These are phyloP conservation scores for Tenthredo livida DNA, from an alignment of 2,888 invertebrate genomes.

Conservation along the genomic window DNA sequence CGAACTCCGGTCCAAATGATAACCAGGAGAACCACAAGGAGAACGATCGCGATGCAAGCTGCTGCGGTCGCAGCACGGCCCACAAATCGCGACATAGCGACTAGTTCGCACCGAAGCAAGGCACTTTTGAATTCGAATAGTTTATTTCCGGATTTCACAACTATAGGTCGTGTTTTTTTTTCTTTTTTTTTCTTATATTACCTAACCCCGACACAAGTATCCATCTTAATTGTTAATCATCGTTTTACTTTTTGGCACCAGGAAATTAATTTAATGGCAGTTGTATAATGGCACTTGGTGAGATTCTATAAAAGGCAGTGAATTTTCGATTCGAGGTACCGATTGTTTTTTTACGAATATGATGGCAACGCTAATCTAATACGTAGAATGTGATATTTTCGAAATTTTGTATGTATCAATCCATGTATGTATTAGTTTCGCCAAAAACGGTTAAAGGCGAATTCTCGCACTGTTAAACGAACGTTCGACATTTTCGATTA, in stretches of 20 bases:
- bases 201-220: background rate
- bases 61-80: slow-evolving; percentile 64
- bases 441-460: slow-evolving; percentile 7
- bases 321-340: background rate
- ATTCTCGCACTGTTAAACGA: slow-evolving; percentile 13
- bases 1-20: slow-evolving; percentile 65
- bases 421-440: background rate
- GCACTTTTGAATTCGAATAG: background rate
- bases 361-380: background rate
- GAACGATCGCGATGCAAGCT: slow-evolving; percentile 63
- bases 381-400: background rate
- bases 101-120: background rate
- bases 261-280: background rate
- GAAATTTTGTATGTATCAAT: background rate
- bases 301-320: background rate
- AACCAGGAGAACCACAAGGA: slow-evolving; percentile 66
- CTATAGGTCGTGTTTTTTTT: background rate
- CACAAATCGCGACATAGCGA: slow-evolving; percentile 61
- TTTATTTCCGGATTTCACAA: background rate
- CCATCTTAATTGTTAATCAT: background rate
- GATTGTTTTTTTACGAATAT: background rate
- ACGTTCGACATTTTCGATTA: slow-evolving; percentile 37
- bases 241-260: background rate
- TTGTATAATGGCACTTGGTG: background rate
- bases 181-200: background rate